Conservation (phyloP, 2,888 invertebrate genomes). For the Lacanobia wlatinum region DNA sequence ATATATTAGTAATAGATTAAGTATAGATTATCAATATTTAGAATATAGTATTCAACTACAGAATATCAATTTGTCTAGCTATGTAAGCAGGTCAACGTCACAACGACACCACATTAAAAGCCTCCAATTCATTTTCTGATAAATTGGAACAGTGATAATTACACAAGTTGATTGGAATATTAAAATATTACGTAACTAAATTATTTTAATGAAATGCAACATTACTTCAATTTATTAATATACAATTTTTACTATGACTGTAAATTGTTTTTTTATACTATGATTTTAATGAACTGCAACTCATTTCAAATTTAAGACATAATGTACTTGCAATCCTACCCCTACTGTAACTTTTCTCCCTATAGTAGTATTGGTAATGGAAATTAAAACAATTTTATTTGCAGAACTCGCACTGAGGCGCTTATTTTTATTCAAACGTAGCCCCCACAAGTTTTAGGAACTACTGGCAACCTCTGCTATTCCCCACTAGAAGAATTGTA, state of each 20-base stretch:
- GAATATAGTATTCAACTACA: no score
- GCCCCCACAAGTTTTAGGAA: not conserved
- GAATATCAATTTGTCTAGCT: not conserved
- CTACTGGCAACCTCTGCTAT: not conserved
- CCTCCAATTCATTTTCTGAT: constrained; percentile 28
- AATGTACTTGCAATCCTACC: not conserved
- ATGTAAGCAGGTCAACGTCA: constrained; percentile 2
- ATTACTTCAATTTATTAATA: constrained; percentile 5
- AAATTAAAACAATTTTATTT: not conserved
- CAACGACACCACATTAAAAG: constrained; percentile 8
- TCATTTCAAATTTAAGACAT: not conserved
- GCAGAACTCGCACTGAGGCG: not conserved
- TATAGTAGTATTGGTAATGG: no score
- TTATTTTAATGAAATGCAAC: constrained; percentile 25
- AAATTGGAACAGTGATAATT: constrained; percentile 50
- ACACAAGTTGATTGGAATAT: constrained; percentile 49
- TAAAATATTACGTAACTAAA: constrained; percentile 35
- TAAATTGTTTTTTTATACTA: not conserved
- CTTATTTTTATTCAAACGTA: not conserved
- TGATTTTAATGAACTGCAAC: no score
- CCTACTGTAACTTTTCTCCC: not conserved
- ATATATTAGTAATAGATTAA: no score
- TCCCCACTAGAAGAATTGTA: not conserved
- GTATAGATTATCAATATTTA: no score
- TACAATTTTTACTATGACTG: not conserved